phyloP scores from a whole-genome alignment of 1,140 invertebrate species.

The Babylonia areolata region DNA sequence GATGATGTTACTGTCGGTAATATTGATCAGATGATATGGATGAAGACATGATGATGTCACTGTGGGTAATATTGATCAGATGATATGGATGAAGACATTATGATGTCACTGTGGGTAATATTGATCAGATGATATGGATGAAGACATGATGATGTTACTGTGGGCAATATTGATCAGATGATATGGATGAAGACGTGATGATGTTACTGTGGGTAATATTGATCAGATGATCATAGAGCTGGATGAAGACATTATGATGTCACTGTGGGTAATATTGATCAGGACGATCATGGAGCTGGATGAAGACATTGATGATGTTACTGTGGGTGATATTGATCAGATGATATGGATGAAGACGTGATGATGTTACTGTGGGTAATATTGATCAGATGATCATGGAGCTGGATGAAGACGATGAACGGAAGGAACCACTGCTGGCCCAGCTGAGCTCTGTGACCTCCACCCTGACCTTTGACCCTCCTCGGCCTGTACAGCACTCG shows the following conservation, averaged over 20 bases:
- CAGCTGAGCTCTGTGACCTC: slow-evolving; percentile 62
- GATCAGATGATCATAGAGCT: neutral
- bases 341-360: neutral
- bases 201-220: neutral
- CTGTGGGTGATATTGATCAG: neutral
- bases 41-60: too few relatives aligned
- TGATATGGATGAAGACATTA: too few relatives aligned
- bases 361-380: neutral
- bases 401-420: slow-evolving; percentile 69
- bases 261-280: neutral
- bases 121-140: too few relatives aligned
- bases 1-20: too few relatives aligned
- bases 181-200: neutral
- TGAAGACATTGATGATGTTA: neutral
- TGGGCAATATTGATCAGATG: neutral
- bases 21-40: too few relatives aligned
- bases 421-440: slow-evolving; percentile 65
- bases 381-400: slow-evolving; percentile 58
- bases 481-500: slow-evolving; percentile 58
- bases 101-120: too few relatives aligned
- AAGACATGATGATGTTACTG: too few relatives aligned
- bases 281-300: neutral
- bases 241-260: neutral
- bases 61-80: too few relatives aligned
- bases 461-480: slow-evolving; percentile 63